A percentile compares a stretch with the other conserved stretches of the same genome.
phyloP scores from a whole-genome alignment of 1,140 invertebrate species.

The Lucilia sericata region DNA sequence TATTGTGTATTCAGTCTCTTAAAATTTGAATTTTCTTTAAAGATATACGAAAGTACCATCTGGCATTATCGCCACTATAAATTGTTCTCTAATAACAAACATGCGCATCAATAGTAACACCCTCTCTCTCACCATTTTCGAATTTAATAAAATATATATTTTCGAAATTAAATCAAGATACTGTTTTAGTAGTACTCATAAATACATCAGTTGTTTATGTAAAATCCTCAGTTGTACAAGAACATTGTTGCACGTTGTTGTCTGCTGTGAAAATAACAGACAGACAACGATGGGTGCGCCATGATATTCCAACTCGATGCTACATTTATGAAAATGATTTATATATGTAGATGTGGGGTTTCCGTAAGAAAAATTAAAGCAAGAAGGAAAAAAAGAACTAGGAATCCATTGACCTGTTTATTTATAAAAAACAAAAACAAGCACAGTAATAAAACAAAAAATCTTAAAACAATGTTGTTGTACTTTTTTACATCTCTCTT shows the following conservation, averaged over 20 bases:
- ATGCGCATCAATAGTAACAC: not conserved
- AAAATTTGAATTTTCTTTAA: too few relatives aligned
- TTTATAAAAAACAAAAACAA: not conserved
- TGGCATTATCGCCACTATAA: too few relatives aligned
- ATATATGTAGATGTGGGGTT: not conserved
- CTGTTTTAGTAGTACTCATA: not conserved
- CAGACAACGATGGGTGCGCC: not conserved
- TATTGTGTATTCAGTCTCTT: too few relatives aligned
- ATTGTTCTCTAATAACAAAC: not conserved
- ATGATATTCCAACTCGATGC: not conserved
- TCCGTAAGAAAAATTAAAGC: not conserved
- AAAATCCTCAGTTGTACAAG: constrained; percentile 1
- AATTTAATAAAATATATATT: not conserved
- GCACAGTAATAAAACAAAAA: not conserved
- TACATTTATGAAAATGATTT: not conserved
- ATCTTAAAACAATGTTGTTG: not conserved
- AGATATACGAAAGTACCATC: too few relatives aligned
- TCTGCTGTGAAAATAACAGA: not conserved
- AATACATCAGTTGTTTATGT: constrained; percentile 9
- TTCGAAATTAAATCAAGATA: constrained; percentile 21
- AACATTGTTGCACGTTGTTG: constrained; percentile 27
- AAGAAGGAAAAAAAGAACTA: not conserved
- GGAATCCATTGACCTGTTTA: constrained; percentile 28
- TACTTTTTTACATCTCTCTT: not conserved
- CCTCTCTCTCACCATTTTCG: not conserved